These are phyloP conservation scores for Bradypodion pumilum DNA, from an alignment of 2,797 vertebrate species.

Conservation along the genomic window DNA sequence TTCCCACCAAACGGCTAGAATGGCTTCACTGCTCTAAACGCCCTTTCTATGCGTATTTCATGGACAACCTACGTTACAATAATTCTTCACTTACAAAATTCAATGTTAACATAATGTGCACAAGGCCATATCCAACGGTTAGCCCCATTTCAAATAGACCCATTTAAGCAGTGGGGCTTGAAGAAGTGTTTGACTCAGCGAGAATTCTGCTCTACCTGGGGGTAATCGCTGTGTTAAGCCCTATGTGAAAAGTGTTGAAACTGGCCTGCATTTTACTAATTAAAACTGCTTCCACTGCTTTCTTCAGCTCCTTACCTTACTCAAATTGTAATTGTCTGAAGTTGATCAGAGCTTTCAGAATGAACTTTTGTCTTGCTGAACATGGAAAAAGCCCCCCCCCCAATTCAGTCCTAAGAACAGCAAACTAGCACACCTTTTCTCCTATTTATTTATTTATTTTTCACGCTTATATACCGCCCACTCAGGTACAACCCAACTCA, in stretches of 20 bases:
- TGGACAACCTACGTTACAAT: too few relatives aligned
- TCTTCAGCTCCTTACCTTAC: slow-evolving; percentile 56
- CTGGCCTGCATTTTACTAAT: neutral
- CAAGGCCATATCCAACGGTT: too few relatives aligned
- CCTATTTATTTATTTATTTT: too few relatives aligned
- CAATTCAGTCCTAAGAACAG: slow-evolving; percentile 37
- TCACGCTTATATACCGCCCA: too few relatives aligned
- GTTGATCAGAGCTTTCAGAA: slow-evolving; percentile 78
- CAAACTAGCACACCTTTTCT: neutral
- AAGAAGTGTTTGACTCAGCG: too few relatives aligned
- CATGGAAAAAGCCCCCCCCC: slow-evolving; percentile 71
- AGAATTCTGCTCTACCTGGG: too few relatives aligned
- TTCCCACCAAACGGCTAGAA: neutral
- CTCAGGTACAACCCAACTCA: too few relatives aligned
- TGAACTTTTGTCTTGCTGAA: slow-evolving; percentile 77
- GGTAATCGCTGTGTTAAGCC: too few relatives aligned
- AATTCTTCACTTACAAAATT: too few relatives aligned
- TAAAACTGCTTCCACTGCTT: neutral
- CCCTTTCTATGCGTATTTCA: neutral
- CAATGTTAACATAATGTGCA: too few relatives aligned
- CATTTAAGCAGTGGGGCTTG: too few relatives aligned
- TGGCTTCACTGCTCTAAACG: neutral
- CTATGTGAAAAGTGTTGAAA: neutral
- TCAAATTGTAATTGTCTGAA: slow-evolving; percentile 79
- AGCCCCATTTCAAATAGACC: too few relatives aligned